Conservation (phyloP, 2,113 vertebrate genomes). For the Trogon surrucura region DNA sequence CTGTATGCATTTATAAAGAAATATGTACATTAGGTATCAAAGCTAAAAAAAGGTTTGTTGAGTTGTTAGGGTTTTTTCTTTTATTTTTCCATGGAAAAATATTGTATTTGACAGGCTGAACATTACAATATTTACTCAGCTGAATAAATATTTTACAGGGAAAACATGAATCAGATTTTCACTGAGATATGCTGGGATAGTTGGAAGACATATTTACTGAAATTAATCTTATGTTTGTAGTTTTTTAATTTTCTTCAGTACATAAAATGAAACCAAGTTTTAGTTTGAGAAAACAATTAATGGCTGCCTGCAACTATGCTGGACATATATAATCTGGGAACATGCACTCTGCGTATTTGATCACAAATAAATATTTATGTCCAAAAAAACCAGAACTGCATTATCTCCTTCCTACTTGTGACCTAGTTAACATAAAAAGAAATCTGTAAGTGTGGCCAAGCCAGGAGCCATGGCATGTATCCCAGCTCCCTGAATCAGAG, state of each 20-base stretch:
- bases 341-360: neutral
- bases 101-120: neutral
- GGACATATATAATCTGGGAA: neutral
- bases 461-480: neutral
- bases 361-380: neutral
- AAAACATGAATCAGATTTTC: neutral
- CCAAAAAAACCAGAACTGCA: neutral
- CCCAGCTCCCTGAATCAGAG: neutral
- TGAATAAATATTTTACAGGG: constrained; percentile 4
- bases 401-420: neutral
- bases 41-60: neutral
- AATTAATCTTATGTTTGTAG: neutral
- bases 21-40: neutral
- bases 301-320: neutral
- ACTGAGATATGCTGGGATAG: neutral
- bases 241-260: neutral
- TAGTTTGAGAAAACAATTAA: neutral
- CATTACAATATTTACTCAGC: neutral
- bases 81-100: neutral
- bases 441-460: neutral
- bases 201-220: neutral
- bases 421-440: neutral
- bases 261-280: neutral
- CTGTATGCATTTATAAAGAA: neutral
- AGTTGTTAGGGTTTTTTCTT: neutral